Percentiles rank a stretch among this genome's conserved stretches.
Evolutionary conservation across 2,797 vertebrate species (phyloP).

Genomic region (Xiphophorus birchmanni): DNA sequence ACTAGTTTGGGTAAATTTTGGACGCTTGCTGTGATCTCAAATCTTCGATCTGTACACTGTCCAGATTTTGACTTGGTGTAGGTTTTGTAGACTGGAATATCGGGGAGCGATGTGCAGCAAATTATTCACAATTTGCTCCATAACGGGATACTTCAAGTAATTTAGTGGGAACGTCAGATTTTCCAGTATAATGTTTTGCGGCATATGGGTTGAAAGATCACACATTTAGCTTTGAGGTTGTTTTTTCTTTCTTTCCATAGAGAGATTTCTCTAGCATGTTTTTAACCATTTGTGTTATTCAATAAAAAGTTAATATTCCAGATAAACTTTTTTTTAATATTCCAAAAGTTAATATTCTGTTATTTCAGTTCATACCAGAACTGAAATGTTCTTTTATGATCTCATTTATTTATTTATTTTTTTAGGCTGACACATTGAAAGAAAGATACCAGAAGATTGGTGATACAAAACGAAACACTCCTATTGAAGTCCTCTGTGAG

Average conservation of each 20-base stretch:
- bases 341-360: too few species aligned
- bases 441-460: constrained; percentile 99
- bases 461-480: constrained; percentile 98
- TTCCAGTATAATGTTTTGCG: neutral
- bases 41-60: neutral
- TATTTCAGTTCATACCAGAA: neutral
- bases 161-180: neutral
- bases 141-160: neutral
- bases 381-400: neutral
- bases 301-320: neutral
- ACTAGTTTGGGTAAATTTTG: neutral
- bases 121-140: neutral
- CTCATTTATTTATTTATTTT: neutral
- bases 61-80: neutral
- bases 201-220: neutral
- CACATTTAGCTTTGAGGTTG: neutral
- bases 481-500: constrained; percentile 98
- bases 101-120: neutral
- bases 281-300: neutral
- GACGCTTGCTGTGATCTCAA: neutral
- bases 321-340: neutral
- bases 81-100: neutral
- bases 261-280: neutral
- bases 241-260: neutral
- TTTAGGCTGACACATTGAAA: constrained; percentile 96